Percentiles rank a stretch among this genome's conserved stretches.
Evolutionary conservation across 2,888 invertebrate species (phyloP).

Genomic region (Platycheirus albimanus): DNA sequence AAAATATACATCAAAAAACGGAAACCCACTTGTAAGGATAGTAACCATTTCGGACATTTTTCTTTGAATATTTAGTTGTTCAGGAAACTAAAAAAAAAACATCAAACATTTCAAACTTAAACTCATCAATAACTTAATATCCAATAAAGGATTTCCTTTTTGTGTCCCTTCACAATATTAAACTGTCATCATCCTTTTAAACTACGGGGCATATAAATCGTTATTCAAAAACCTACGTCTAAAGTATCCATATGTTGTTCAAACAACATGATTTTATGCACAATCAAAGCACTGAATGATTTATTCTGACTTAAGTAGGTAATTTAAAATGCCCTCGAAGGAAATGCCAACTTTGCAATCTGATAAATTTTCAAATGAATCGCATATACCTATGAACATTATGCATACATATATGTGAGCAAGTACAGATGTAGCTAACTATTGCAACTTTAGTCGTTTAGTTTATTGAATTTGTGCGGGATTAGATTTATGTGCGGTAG

Average conservation of each 20-base stretch:
- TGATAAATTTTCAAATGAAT: conserved; percentile 13
- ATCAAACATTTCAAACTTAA: too few species aligned
- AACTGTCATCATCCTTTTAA: background rate
- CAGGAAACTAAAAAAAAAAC: too few species aligned
- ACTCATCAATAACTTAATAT: too few species aligned
- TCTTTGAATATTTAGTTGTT: too few species aligned
- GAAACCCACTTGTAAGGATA: too few species aligned
- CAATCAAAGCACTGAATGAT: conserved; percentile 4
- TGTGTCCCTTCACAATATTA: too few species aligned
- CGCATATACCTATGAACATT: conserved; percentile 13
- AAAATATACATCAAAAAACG: too few species aligned
- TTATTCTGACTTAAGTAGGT: conserved; percentile 12
- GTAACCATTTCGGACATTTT: too few species aligned
- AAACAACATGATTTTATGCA: conserved; percentile 11
- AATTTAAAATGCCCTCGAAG: conserved; percentile 21
- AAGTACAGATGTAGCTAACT: background rate
- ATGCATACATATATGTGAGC: too few species aligned
- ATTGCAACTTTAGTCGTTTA: conserved; percentile 13
- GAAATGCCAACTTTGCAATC: conserved; percentile 20
- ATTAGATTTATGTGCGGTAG: conserved; percentile 15
- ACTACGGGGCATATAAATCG: background rate
- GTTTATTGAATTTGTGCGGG: conserved; percentile 14
- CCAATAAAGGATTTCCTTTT: too few species aligned
- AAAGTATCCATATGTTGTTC: conserved; percentile 22
- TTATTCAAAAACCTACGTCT: background rate